Percentiles rank a stretch among this genome's conserved stretches.
These are phyloP conservation scores for Catharus minimus DNA, from an alignment of 2,113 vertebrate genomes.

Conservation along the genomic window DNA sequence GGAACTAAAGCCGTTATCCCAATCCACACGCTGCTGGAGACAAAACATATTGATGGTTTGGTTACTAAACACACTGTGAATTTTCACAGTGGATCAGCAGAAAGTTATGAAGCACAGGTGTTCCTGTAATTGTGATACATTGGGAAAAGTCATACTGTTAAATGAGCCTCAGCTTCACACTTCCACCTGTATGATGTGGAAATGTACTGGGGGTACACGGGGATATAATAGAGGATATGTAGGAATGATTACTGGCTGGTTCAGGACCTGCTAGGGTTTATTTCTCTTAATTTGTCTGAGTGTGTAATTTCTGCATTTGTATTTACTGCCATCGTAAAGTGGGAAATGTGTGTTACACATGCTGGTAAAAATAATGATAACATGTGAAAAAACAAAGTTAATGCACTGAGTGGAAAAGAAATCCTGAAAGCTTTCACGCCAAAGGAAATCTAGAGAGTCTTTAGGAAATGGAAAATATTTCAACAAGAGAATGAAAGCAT, in stretches of 20 bases:
- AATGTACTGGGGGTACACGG: constrained; percentile 46
- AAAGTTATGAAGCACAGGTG: constrained; percentile 77
- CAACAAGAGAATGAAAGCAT: background rate
- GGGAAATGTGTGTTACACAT: background rate
- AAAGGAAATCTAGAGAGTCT: background rate
- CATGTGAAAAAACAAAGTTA: background rate
- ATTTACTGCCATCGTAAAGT: constrained; percentile 47
- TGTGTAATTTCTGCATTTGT: constrained; percentile 51
- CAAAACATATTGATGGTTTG: constrained; percentile 40
- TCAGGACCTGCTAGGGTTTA: constrained; percentile 46
- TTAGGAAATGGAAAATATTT: background rate
- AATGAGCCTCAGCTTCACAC: constrained; percentile 74
- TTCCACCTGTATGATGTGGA: constrained; percentile 74
- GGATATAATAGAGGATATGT: constrained; percentile 52
- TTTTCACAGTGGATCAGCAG: constrained; percentile 71
- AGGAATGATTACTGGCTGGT: constrained; percentile 52
- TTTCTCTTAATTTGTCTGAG: constrained; percentile 37
- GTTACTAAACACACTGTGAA: constrained; percentile 52
- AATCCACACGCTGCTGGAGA: background rate
- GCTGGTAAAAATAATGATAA: constrained; percentile 58
- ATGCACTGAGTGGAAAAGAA: background rate
- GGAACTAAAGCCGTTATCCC: background rate
- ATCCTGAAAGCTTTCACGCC: background rate
- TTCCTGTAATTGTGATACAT: constrained; percentile 73
- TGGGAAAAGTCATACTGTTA: constrained; percentile 77